Conservation (phyloP, 2,797 vertebrate genomes). For the Syncerus caffer region DNA sequence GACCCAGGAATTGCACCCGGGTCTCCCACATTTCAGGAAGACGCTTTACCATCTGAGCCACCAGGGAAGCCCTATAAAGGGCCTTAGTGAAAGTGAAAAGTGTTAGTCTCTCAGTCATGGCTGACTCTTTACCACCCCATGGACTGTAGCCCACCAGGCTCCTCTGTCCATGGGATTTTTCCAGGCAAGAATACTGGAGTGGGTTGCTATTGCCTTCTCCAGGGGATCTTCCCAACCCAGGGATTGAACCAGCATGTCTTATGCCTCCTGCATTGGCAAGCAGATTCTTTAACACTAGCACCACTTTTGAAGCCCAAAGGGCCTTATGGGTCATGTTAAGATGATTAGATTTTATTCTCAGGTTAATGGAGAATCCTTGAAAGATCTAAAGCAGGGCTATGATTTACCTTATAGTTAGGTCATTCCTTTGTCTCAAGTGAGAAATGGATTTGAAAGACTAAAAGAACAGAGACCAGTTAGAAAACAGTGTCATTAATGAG, state of each 20-base stretch:
- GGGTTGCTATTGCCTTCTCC: background rate
- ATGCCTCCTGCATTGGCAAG: background rate
- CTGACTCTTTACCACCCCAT: background rate
- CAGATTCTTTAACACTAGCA: background rate
- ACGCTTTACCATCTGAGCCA: no score
- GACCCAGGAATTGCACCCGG: no score
- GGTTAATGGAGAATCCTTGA: background rate
- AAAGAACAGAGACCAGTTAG: background rate
- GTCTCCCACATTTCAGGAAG: no score
- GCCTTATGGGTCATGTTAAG: background rate
- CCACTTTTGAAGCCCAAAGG: background rate
- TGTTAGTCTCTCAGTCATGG: background rate
- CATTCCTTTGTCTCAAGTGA: background rate
- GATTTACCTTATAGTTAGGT: background rate
- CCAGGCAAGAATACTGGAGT: background rate
- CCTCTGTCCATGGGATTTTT: background rate
- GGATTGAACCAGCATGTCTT: background rate
- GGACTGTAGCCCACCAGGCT: background rate
- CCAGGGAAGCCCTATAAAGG: background rate
- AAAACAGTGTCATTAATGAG: background rate
- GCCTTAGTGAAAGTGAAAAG: background rate
- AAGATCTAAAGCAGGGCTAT: background rate
- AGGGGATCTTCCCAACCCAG: background rate
- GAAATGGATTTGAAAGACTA: background rate
- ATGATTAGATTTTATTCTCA: conserved; percentile 24